These are phyloP conservation scores for Actinostola sp. DNA, from an alignment of 92 coral and sea anemone genomes.

Conservation along the genomic window DNA sequence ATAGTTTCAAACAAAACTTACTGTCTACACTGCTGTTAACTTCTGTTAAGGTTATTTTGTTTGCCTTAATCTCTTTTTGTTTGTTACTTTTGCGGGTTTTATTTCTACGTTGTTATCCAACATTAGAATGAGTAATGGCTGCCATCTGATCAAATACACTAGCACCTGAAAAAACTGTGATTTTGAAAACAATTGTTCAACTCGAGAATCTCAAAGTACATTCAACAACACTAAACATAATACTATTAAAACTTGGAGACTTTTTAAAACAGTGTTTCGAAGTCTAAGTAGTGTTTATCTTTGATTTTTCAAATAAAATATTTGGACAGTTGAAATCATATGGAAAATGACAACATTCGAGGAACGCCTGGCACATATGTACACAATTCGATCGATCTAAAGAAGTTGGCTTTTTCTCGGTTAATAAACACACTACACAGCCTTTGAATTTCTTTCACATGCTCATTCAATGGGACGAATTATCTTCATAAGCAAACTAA, in stretches of 20 bases:
- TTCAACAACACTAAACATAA: slow-evolving; percentile 28
- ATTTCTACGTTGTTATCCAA: not conserved
- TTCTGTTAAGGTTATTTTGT: not conserved
- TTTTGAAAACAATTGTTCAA: slow-evolving; percentile 19
- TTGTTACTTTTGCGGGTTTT: not conserved
- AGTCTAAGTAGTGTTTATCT: slow-evolving; percentile 25
- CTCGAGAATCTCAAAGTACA: slow-evolving; percentile 6
- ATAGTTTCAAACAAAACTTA: too few species aligned
- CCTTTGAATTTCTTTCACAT: too few species aligned
- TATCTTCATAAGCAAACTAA: too few species aligned
- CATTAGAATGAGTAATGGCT: not conserved
- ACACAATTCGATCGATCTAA: too few species aligned
- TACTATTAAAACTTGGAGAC: slow-evolving; percentile 33
- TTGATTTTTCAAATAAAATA: slow-evolving; percentile 20
- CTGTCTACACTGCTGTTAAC: too few species aligned
- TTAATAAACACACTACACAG: too few species aligned
- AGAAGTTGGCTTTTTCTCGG: too few species aligned
- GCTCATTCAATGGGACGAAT: too few species aligned
- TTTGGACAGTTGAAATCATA: slow-evolving; percentile 19
- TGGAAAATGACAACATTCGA: not conserved
- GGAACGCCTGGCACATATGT: not conserved
- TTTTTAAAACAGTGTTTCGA: slow-evolving; percentile 2
- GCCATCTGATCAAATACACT: slow-evolving; percentile 26
- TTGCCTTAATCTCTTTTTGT: not conserved
- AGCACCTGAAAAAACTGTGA: slow-evolving; percentile 28